These are phyloP conservation scores for Cremastinae sp. DNA, from an alignment of 2,888 invertebrate species.

Conservation along the genomic window DNA sequence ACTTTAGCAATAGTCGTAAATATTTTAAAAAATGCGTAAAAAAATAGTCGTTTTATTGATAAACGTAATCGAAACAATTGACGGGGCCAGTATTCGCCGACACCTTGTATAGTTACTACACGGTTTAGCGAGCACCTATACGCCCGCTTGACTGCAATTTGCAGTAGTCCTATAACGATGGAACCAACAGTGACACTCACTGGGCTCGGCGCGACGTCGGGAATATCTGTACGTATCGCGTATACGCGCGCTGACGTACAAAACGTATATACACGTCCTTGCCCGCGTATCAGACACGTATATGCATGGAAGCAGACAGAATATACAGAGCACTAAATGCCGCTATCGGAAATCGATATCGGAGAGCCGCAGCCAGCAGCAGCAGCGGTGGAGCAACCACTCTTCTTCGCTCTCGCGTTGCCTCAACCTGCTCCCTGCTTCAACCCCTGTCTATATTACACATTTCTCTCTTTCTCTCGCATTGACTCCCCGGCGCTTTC, in stretches of 20 bases:
- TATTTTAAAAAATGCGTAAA: no score
- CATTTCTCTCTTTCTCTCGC: slow-evolving; percentile 50
- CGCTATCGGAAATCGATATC: slow-evolving; percentile 79
- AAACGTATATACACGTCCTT: slow-evolving; percentile 61
- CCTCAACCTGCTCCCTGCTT: slow-evolving; percentile 58
- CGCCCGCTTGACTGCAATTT: slow-evolving; percentile 70
- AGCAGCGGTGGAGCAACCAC: slow-evolving; percentile 66
- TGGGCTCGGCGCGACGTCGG: slow-evolving; percentile 54
- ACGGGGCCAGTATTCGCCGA: slow-evolving; percentile 50
- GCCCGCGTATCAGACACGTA: slow-evolving; percentile 73
- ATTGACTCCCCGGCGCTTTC: slow-evolving; percentile 7
- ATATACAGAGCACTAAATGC: slow-evolving; percentile 78
- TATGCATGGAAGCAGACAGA: slow-evolving; percentile 73
- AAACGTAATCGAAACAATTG: slow-evolving; percentile 45
- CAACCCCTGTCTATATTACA: slow-evolving; percentile 55
- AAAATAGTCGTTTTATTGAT: no score
- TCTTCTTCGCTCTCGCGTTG: slow-evolving; percentile 67
- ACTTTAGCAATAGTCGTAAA: no score
- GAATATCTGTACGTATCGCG: slow-evolving; percentile 41
- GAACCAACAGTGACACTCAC: slow-evolving; percentile 55
- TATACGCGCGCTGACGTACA: slow-evolving; percentile 38
- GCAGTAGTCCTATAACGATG: slow-evolving; percentile 59
- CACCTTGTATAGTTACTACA: slow-evolving; percentile 62
- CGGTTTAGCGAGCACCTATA: slow-evolving; percentile 53
- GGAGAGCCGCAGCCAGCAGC: slow-evolving; percentile 75